Base-by-base conservation (phyloP, 2,888 invertebrate genomes). In the Mechanitis messenoides region DNA sequence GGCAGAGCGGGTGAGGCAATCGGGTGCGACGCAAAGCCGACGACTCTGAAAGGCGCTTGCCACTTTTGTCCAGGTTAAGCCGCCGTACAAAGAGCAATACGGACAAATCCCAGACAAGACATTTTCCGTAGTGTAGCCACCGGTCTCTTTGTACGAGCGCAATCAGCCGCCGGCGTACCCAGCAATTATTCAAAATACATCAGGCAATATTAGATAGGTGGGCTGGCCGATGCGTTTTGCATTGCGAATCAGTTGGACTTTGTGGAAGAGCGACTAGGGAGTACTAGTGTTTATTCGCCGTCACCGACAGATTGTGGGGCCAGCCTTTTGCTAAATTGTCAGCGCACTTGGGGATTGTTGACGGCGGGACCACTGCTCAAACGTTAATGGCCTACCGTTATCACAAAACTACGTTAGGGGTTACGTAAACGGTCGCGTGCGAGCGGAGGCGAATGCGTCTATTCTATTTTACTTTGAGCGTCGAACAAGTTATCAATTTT, bases 161-260 rank as follows among this genome's bases (percentile, higher is more conserved):
- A 85, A 85, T 85, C 86, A 84, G 80, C 80, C 77, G 74, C 75
- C 77, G 76, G 77, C 76, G 70, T 79, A 75, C 78, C 74, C 80
- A 78, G 83, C 86, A 90, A 89, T 88, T 88, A 89, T 90, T 88
- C 89, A 88, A 87, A 89, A 88, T 87, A 87, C 88, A 87, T 85
- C 83, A 80, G 79, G 80, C 86, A 83, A 85, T 88, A 87, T 89
- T 89, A 89, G 87, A 88, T 88, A 87, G 85, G 85, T 84, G 82
- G 79, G 80, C 65, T 78, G 81, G 78, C 78, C 82, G 81, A 84
- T 83, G 84, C 87, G 85, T 88, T 88, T 87, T 87, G 88, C 87
- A 88, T 88, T 89, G 83, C 78, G 89, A 86, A 89, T 87, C 86
- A 84, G 85, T 76, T 77, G 78, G 82, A 85, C 86, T 86, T 85